Base-by-base conservation (phyloP, 2,113 vertebrate genomes). In the Pseudopodoces humilis region DNA sequence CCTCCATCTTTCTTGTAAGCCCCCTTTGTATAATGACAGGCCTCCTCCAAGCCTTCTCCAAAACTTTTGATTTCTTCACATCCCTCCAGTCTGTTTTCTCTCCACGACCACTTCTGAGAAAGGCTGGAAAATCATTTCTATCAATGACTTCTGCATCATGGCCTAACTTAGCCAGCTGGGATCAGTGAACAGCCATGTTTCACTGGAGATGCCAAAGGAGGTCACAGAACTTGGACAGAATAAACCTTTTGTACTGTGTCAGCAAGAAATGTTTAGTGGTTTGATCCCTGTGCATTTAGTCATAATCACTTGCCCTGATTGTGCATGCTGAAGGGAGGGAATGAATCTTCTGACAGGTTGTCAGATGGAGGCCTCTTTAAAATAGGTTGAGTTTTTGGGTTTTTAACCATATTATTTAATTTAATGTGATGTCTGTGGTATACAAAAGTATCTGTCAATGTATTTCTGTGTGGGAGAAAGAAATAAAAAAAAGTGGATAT, bases 161-260 rank as follows among this genome's bases (percentile, higher is more conserved):
- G 52, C 62, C 71, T 83, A 62, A 70, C 21, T 70, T 9, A 4
- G 78, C 68, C 67, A 87, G 47, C 67, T 88, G 76, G 56, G 84
- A 79, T 56, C 60, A 87, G 39, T 39, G 39, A 39, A 39, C 39
- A 39, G 64, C 72, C 88, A 56, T 0, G 0, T 79, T 91, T 43
- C n/a, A 41, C 22, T 94, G 75, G 49, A 83, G n/a, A 77, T 69
- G 60, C 27, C 75, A 93, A 88, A 95, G 77, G 49, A 94, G 59
- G 78, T 83, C 59, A 78, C 44, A 60, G 28, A 37, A 79, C 56
- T 81, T 91, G 82, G 67, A 88, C 30, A 65, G 63, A 78, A 88
- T n/a, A 87, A 91, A 70, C 12, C 12, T 92, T 77, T 77, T 90
- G 43, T 80, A 85, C 86, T 77, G 80, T 1, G 4, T 20, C 47